Conservation (phyloP, 1,140 invertebrate species). For the Dendrolimus kikuchii region DNA sequence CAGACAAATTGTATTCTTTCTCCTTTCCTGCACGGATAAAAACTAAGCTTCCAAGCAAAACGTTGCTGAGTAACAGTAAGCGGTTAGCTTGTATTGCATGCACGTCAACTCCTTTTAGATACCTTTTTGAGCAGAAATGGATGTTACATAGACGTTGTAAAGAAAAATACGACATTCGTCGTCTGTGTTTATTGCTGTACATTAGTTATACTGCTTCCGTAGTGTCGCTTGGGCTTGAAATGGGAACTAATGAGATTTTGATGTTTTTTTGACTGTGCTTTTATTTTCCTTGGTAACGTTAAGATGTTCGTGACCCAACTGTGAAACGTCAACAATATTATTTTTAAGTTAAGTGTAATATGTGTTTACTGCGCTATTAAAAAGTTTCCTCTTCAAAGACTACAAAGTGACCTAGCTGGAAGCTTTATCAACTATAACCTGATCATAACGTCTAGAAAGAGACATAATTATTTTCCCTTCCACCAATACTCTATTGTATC, state of each 20-base stretch:
- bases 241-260: conserved; percentile 71
- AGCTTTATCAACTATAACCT: too few relatives aligned
- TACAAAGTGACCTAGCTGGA: too few relatives aligned
- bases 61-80: too few relatives aligned
- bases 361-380: too few relatives aligned
- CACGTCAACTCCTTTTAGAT: conserved; percentile 29
- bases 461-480: too few relatives aligned
- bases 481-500: too few relatives aligned
- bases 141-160: conserved; percentile 63
- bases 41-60: too few relatives aligned
- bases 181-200: conserved; percentile 68
- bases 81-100: conserved; percentile 10
- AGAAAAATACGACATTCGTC: conserved; percentile 67
- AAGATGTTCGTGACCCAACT: conserved; percentile 36
- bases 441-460: too few relatives aligned
- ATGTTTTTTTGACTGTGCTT: conserved; percentile 71
- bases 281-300: conserved; percentile 62
- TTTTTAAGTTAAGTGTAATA: too few relatives aligned
- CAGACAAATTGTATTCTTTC: too few relatives aligned
- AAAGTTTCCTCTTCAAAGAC: too few relatives aligned
- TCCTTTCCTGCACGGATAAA: too few relatives aligned
- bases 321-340: conserved; percentile 5
- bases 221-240: conserved; percentile 69
- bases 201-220: conserved; percentile 71
- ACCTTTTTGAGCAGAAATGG: conserved; percentile 63